Evolutionary conservation across 1,140 invertebrate genomes (phyloP), one percentile per base, ranked within the genome.

Genomic region (Diabrotica undecimpunctata): DNA sequence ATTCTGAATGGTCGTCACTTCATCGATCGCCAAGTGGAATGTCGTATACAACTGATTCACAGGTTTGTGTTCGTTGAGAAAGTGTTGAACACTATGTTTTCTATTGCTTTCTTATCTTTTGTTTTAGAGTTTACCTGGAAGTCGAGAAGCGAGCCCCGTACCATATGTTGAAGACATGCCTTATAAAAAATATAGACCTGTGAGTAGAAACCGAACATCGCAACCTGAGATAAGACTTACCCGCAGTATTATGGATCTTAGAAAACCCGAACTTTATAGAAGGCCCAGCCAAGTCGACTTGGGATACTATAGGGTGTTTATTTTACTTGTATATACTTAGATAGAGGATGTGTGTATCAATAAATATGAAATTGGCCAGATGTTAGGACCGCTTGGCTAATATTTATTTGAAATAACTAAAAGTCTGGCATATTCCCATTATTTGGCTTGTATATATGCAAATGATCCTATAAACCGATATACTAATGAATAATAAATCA

Each of bases 41-140:
- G 41, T 88, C 86, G 2, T 79, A 87, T 54, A 84, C 84, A 13
- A 86, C 85, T 67, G 87, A 88, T 71, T 86, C 85, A 2, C 83
- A 87, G 73, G 86, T 88, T 63, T n/a, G 46, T 25, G 25, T 25
- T 25, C 25, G 1, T 25, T 25, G 25, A 25, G 25, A 25, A 25
- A 25, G 25, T 25, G 25, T 25, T 25, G 25, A 25, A 25, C 25
- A 25, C 25, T 25, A 25, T 25, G 25, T 25, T 25, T 25, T 25
- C 25, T 25, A 1, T 25, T 25, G 1, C 54, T 46, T 57, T 35
- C 50, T 36, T 57, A 39, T 51, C 8, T 62, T 13, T 11, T 55
- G n/a, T 64, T 64, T 51, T 68, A 77, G 74, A 78, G 76, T 69
- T 68, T 79, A 38, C 76, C 78, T 7, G 73, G 72, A 50, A 65